Base-by-base conservation (phyloP, 1,140 invertebrate genomes). In the Notospermus geniculatus region DNA sequence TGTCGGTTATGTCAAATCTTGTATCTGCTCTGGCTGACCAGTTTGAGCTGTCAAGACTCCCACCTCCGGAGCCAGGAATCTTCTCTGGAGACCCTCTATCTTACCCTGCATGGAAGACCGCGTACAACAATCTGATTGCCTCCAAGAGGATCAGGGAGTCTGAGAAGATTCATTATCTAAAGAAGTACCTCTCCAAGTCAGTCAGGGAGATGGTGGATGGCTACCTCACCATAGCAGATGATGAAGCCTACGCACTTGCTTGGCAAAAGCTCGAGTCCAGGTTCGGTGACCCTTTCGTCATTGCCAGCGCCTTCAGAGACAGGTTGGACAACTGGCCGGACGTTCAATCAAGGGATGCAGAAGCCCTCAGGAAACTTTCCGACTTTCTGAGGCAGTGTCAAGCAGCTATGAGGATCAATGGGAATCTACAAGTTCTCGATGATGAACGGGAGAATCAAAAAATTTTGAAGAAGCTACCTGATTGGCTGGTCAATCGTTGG, bases 1-100 rank as follows among this genome's bases (percentile, higher is more conserved):
- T n/a, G n/a, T n/a, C n/a, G n/a, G n/a, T n/a, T n/a, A n/a, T n/a
- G n/a, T n/a, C n/a, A n/a, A n/a, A n/a, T n/a, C n/a, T n/a, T n/a
- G n/a, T n/a, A n/a, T n/a, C n/a, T n/a, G n/a, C n/a, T n/a, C n/a
- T n/a, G n/a, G n/a, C n/a, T n/a, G n/a, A n/a, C n/a, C n/a, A n/a
- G n/a, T n/a, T n/a, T n/a, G n/a, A n/a, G n/a, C n/a, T n/a, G n/a
- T n/a, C n/a, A n/a, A n/a, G 61, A 23, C 28, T 68, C 13, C 69
- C 66, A 5, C 41, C 62, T 28, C 66, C 69, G 9, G 62, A 69
- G 50, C 62, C 65, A 22, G 43, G 39, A 5, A 30, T 68, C n/a
- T 71, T 68, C 45, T 36, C 57, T n/a, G 66, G 65, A 7, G 66
- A 68, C 53, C 62, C 64, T 1, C 36, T 66, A 13, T 25, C 58